Evolutionary conservation across 2,113 vertebrate genomes (phyloP).

Genomic region (Amazona vittata): DNA sequence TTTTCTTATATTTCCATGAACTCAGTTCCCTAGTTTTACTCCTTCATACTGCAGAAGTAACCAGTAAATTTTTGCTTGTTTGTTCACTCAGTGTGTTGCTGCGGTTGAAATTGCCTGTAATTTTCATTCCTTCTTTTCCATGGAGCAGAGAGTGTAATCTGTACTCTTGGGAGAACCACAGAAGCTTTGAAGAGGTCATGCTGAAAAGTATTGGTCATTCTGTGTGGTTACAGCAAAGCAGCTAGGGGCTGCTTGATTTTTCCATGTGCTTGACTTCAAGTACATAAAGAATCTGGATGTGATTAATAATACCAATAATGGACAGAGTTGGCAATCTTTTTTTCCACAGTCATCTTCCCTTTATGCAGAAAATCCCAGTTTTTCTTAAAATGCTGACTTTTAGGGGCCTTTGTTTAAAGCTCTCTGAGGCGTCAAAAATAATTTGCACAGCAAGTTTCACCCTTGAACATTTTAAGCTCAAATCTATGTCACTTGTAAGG

Average conservation of each 20-base stretch:
- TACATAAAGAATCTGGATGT: not conserved
- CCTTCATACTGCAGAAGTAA: not conserved
- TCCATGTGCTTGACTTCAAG: not conserved
- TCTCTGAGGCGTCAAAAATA: not conserved
- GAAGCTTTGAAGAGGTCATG: not conserved
- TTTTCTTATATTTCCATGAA: not conserved
- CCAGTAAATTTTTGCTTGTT: not conserved
- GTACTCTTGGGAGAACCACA: not conserved
- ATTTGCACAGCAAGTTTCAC: not conserved
- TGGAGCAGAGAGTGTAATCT: too few species aligned
- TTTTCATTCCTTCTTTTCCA: not conserved
- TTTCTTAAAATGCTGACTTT: not conserved
- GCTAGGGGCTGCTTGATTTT: not conserved
- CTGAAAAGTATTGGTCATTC: not conserved
- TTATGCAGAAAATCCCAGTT: not conserved
- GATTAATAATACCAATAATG: not conserved
- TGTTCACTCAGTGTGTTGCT: not conserved
- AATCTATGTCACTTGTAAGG: not conserved
- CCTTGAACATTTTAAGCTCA: not conserved
- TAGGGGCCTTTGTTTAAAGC: not conserved
- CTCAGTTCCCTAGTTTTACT: not conserved
- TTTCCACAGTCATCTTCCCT: not conserved
- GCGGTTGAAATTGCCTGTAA: not conserved
- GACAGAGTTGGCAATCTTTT: not conserved
- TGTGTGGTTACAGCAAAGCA: not conserved